These are phyloP conservation scores for Australoheros scitulus DNA, from an alignment of 2,113 vertebrate species.

Conservation along the genomic window DNA sequence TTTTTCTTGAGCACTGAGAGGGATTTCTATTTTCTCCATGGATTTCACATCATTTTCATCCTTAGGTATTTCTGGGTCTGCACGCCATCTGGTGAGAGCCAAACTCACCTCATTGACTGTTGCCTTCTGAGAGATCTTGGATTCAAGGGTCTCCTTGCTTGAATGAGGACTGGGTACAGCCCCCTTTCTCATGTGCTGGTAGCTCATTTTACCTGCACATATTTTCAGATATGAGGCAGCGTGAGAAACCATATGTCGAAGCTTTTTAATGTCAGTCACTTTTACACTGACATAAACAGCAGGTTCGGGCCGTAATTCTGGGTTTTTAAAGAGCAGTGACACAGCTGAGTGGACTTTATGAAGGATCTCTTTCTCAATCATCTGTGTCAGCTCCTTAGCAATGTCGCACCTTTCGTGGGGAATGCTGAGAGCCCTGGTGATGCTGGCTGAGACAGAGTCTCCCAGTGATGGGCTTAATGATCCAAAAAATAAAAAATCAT, in stretches of 20 bases:
- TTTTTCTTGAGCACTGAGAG: too few species aligned
- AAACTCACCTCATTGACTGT: not conserved
- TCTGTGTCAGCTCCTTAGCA: not conserved
- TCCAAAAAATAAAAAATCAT: too few species aligned
- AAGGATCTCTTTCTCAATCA: not conserved
- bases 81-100: not conserved
- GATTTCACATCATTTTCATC: not conserved
- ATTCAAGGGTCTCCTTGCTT: not conserved
- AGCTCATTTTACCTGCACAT: not conserved
- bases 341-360: not conserved
- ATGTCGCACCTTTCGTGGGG: not conserved
- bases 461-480: not conserved
- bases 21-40: not conserved
- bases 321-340: not conserved
- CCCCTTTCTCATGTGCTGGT: not conserved
- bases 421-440: not conserved
- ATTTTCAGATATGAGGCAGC: not conserved
- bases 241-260: not conserved
- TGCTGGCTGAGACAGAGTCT: not conserved
- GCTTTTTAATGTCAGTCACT: not conserved
- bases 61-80: not conserved
- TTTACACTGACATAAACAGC: not conserved
- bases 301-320: not conserved
- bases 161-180: too few species aligned
- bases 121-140: not conserved